phyloP scores from a whole-genome alignment of 2,113 vertebrate genomes.

The Ochotona princeps region DNA sequence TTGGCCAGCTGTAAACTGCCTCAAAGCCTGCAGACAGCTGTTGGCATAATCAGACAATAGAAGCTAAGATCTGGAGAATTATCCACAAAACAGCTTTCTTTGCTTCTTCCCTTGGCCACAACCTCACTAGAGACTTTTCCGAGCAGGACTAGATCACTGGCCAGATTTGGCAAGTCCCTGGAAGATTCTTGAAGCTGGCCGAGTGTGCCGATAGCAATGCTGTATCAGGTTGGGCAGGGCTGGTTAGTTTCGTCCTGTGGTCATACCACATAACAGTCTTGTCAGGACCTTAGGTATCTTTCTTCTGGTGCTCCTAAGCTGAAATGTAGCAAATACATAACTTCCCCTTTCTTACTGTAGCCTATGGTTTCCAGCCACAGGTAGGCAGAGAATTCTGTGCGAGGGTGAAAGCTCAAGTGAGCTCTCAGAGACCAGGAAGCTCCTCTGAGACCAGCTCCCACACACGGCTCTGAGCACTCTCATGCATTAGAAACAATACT shows the following conservation, averaged over 20 bases:
- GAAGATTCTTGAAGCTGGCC: background rate
- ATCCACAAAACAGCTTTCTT: background rate
- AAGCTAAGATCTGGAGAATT: constrained; percentile 17
- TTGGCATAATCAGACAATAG: background rate
- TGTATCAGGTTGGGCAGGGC: background rate
- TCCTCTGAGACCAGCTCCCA: background rate
- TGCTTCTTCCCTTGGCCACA: background rate
- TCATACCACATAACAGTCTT: background rate
- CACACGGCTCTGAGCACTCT: background rate
- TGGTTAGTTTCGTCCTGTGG: background rate
- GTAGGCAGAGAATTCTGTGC: background rate
- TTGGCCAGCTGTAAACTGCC: constrained; percentile 38
- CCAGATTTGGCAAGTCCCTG: background rate
- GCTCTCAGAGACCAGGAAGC: background rate
- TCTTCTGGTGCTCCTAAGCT: background rate
- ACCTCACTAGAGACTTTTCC: constrained; percentile 28
- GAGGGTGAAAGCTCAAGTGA: background rate
- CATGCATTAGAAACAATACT: background rate
- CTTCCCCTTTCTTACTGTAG: background rate
- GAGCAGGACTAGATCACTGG: background rate
- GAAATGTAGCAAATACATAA: background rate
- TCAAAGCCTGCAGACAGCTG: constrained; percentile 39
- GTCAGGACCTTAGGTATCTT: background rate
- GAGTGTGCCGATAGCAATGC: background rate
- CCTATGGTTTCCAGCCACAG: background rate